Evolutionary conservation across 2,888 invertebrate species (phyloP), one percentile per base, ranked within the genome.

Genomic region (Ceramica pisi): DNA sequence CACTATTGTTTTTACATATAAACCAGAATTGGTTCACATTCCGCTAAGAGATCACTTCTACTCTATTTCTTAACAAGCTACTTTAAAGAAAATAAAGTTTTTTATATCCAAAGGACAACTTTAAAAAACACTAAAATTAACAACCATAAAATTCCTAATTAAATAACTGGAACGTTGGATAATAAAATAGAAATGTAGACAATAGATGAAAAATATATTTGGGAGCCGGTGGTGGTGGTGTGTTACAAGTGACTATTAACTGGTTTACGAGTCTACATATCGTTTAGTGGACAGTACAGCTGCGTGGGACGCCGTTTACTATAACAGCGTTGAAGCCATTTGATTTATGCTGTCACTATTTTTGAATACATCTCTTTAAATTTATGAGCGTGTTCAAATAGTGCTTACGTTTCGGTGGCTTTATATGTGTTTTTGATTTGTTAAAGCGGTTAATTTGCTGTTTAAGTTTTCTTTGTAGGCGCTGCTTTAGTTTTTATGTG

Each of bases 241-340:
- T 67, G 65, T 76, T 83, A 88, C 86, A 87, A 88, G 84, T 77
- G 82, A 78, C 83, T 86, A 91, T 90, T 90, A 86, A 85, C 80
- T 84, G 82, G 87, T 89, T 90, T 89, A 90, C 86, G 83, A 84
- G 82, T 74, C 73, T 74, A 84, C 80, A 83, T 84, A 85, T 85
- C 80, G 83, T 89, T 86, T 86, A 84, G 86, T 86, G 85, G 85
- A 89, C 86, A 86, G 78, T 71, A 84, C 79, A 71, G 73, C 23
- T 38, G 79, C 81, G 80, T 85, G 82, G 85, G 84, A 80, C 67
- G 84, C 21, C 72, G 75, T 86, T 84, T 87, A 87, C 86, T 85
- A 88, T 88, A 83, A 86, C 82, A 81, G 70, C 82, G 86, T 86
- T 86, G 87, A 87, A 86, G 82, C 80, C 77, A 74, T 74, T 67